Base-by-base conservation (phyloP, 2,888 invertebrate species). In the Tricholauxania praeusta region DNA sequence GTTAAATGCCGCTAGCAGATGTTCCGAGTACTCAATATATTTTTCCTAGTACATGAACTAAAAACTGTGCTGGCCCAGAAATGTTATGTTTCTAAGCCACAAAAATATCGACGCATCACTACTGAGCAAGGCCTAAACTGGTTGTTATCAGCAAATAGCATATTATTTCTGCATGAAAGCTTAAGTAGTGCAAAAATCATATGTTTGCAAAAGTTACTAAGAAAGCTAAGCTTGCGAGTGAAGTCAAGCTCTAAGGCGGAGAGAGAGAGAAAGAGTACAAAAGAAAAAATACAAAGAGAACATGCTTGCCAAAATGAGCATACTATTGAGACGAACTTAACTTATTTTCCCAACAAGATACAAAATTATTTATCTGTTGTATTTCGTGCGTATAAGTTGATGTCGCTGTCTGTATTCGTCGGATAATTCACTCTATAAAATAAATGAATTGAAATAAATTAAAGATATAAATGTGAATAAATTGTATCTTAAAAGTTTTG, bases 291-390 rank as follows among this genome's bases (percentile, higher is more conserved):
- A n/a, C 19, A 28, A 60, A 55, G 63, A n/a, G 52, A 32, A 32
- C 63, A 69, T 59, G 57, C 57, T 19, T 47, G 22, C 48, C 59
- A 28, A 68, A 57, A 48, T 14, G 59, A 68, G 47, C 55, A 65
- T 72, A 51, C 66, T 69, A 72, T 73, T 75, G 74, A 15, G 57
- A 49, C 59, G 71, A 63, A 67, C 74, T 79, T 78, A 77, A 77
- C 75, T 78, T 78, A 71, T 72, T 78, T 73, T 72, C 75, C 68
- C 72, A 74, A 65, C 72, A 48, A 62, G 77, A 67, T 77, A 69
- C 74, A 75, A 75, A 75, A 73, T 77, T 79, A 80, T 79, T 80
- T 80, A 76, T 75, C 75, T 75, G 76, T 72, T 74, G 74, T 71
- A 69, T 71, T 74, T 76, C 76, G 78, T 74, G 72, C 77, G 57